These are phyloP conservation scores for Pseudopipra pipra DNA, from an alignment of 2,113 vertebrate genomes.

Conservation along the genomic window DNA sequence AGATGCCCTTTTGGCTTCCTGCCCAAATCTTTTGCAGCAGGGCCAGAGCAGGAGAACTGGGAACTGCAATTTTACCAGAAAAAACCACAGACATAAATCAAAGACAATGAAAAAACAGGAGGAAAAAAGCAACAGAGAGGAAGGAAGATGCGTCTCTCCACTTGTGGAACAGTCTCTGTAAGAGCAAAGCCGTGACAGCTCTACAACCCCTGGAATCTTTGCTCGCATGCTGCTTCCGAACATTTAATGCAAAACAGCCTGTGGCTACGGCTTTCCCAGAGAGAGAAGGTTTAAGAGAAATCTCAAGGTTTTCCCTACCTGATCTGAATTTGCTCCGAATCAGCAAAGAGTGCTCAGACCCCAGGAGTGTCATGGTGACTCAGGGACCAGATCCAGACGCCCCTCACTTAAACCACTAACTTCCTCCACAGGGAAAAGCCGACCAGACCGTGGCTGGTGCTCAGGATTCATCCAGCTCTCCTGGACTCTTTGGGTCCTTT, in stretches of 20 bases:
- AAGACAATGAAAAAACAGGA: constrained; percentile 4
- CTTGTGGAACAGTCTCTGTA: neutral
- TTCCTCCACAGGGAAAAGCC: constrained; percentile 68
- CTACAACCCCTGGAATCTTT: neutral
- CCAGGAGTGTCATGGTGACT: constrained; percentile 96
- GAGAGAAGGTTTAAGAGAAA: constrained; percentile 68
- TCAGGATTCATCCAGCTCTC: constrained; percentile 69
- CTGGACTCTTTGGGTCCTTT: constrained; percentile 43
- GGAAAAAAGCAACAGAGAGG: neutral
- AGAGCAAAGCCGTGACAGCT: constrained; percentile 31
- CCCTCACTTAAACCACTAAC: constrained; percentile 74
- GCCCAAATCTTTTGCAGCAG: neutral
- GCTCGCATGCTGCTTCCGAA: constrained; percentile 9
- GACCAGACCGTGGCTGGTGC: constrained; percentile 29
- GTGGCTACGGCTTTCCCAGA: neutral
- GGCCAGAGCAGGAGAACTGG: neutral
- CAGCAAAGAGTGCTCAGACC: constrained; percentile 96
- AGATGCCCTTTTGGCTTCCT: neutral
- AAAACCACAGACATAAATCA: constrained; percentile 11
- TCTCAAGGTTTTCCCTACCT: constrained; percentile 84
- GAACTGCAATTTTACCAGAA: neutral
- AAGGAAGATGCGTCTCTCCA: constrained; percentile 39
- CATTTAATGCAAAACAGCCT: constrained; percentile 32
- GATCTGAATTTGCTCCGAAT: constrained; percentile 99
- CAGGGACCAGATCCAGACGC: constrained; percentile 76